Base-by-base conservation (phyloP, 2,888 invertebrate genomes). In the Baccha elongata region DNA sequence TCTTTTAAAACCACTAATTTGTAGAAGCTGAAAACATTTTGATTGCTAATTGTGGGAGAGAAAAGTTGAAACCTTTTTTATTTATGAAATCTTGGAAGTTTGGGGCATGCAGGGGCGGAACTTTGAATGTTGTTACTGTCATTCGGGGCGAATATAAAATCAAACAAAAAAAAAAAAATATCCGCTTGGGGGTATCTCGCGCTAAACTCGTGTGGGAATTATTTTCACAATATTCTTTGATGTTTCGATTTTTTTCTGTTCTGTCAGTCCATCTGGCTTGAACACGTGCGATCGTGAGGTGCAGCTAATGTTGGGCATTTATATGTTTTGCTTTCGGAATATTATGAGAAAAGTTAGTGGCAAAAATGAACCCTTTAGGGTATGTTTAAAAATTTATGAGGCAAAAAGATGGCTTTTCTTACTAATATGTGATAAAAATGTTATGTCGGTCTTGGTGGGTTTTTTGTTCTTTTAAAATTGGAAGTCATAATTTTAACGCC, bases 21-120 rank as follows among this genome's bases (percentile, higher is more conserved):
- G 53, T 71, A 46, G 81, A 60, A 76, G 76, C 76, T 76, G 72
- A 67, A 83, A 76, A 52, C 62, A 67, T 76, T 81, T 81, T 81
- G 60, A 50, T 76, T 53, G 42, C 46, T 50, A 76, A 83, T 76
- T 75, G 55, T 71, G 50, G 50, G 69, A 75, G 50, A 71, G 65
- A 19, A 53, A 53, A 8, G 21, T 52, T 52, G 0, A 32, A 53
- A 2, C 3, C 2, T 53, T 53, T 4, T 32, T 53, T 35, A 10
- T 35, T 21, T n/a, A 21, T 55, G 5, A 40, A 17, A 23, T 58
- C 58, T 58, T 23, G 58, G 40, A 55, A 40, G 8, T 21, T 15
- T 55, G 13, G 55, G 23, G 19, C 21, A 55, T 53, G n/a, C 35
- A 53, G 58, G 40, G 58, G 58, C 58, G 58, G 58, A 40, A 23